Percentiles rank a stretch among this genome's conserved stretches.
Evolutionary conservation across 2,113 vertebrate genomes (phyloP).

Genomic region (Dicrurus megarhynchus): DNA sequence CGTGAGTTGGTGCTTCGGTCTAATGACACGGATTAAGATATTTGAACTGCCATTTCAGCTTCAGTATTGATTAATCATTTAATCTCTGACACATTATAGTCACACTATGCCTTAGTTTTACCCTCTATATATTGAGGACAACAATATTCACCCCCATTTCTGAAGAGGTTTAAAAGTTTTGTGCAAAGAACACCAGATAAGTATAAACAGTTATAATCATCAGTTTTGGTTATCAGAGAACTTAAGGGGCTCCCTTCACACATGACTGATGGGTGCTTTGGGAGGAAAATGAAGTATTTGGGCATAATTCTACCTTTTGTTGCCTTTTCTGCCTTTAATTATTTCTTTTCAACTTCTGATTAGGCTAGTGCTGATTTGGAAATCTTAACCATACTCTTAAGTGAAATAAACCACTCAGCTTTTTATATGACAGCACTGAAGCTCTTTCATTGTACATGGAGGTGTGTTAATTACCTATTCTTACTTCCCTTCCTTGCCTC

Average conservation of each 20-base stretch:
- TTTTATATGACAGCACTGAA: background rate
- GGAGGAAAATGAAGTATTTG: background rate
- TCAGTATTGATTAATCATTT: background rate
- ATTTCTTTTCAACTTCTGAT: background rate
- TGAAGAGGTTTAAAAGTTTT: background rate
- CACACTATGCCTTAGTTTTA: background rate
- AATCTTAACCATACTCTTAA: background rate
- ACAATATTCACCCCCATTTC: background rate
- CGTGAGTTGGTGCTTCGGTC: background rate
- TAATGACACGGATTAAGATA: background rate
- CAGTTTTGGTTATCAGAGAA: background rate
- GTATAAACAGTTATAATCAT: background rate
- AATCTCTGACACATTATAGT: accelerated
- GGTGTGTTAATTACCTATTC: background rate
- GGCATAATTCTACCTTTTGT: background rate
- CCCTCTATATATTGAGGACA: background rate
- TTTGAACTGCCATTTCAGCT: background rate
- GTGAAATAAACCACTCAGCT: background rate
- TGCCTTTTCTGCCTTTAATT: background rate
- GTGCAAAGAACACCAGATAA: background rate
- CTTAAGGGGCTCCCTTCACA: background rate
- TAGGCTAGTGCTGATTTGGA: background rate
- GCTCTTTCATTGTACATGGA: background rate
- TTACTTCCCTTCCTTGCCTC: background rate
- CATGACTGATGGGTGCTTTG: background rate